Evolutionary conservation across 1,140 invertebrate species (phyloP), one percentile per base, ranked within the genome.

Genomic region (Tetragnatha versicolor): DNA sequence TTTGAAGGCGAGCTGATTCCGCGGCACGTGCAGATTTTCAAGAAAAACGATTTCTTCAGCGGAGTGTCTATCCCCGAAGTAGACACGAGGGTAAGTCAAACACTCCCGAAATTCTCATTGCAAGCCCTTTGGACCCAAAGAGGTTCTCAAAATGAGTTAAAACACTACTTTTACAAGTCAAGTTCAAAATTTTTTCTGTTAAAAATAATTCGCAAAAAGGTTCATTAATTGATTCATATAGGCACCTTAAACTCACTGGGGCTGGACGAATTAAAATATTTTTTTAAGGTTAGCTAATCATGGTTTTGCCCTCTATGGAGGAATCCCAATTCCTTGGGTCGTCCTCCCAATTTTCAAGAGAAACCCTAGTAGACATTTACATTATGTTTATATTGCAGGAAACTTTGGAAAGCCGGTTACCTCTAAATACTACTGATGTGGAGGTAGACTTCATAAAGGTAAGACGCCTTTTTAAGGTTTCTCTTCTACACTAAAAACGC

Each of bases 11-110:
- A 99, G 83, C 88, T 99, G 5, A 89, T 98, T 81, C 93, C 95
- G 1, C 89, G 96, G 58, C 97, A 99, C 85, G 92, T 98, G 90
- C 91, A 94, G 79, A 96, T 97, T 82, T 99, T 99, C 85, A 93
- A 93, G 79, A 92, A 92, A 81, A 99, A 99, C 84, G 93, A 97
- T 82, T 99, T 98, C 86, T 99, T 95, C 84, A 86, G 86, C 70
- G 91, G 93, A 84, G 94, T 98, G n/a, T 85, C 80, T 0, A 93
- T 96, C 81, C 97, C 97, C 0, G 94, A 96, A 76, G 91, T 91
- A 7, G 88, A 94, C n/a, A 84, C 87, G 42, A 82, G 85, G 75
- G 87, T 88, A 81, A 83, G 84, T 45, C n/a, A 1, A 55, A 35
- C 10, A 47, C 20, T 55, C 10, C 51, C 17, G 25, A 55, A 3